Evolutionary conservation across 2,888 invertebrate genomes (phyloP), one percentile per base, ranked within the genome.

Genomic region (Pandemis heparana): DNA sequence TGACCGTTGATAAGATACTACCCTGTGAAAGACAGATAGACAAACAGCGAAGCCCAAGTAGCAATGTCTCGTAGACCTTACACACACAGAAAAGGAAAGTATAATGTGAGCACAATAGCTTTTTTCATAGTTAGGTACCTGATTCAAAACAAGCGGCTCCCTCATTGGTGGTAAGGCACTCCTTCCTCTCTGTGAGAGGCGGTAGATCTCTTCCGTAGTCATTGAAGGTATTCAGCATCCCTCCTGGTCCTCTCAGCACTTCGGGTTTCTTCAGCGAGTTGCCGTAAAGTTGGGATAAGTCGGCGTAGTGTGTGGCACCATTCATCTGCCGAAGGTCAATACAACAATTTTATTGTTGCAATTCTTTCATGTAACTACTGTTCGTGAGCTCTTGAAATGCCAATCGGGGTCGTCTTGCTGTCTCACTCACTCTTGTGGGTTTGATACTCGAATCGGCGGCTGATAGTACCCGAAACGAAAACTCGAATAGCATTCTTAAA

Each of bases 201-300:
- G 97, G 92, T 66, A 97, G 85, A 23, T 96, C 95, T 63, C 96
- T 91, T 0, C 96, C 96, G 76, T 95, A 96, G 82, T 97, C 96
- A 43, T 95, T 92, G 78, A 97, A 96, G 77, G 95, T 95, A 68
- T 94, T 95, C 77, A 97, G 85, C 43, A 95, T 89, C 0, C 97
- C 97, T 1, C 91, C 91, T 63, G 96, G 95, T 43, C 94, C 95
- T 64, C 97, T 90, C 16, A 97, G 83, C 1, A 95, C 88, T 0
- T 90, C 84, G 5, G 96, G 89, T 71, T 96, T 95, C 66, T 95
- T 95, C 0, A 91, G 83, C 48, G 95, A 95, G 8, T 96, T 96
- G 0, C 97, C 97, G 81, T 97, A 98, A 0, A 97, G 93, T 6
- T 96, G 95, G 0, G 97, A 97, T 0, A 96, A 96, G 82, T 98